Conservation (phyloP, 92 coral and sea anemone species). For the Diadumene lineata region DNA sequence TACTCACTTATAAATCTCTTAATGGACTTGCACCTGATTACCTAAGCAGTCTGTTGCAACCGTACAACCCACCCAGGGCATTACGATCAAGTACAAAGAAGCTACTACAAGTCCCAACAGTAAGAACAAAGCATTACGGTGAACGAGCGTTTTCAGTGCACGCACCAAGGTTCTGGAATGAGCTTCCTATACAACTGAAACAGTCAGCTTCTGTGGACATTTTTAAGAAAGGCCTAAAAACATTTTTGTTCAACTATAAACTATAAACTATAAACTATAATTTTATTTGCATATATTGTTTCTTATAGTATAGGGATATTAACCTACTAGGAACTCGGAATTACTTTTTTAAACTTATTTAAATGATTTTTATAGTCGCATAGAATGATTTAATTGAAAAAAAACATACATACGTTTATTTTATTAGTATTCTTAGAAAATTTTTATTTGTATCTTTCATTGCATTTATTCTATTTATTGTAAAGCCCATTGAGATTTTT, state of each 20-base stretch:
- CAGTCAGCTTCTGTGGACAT: background rate
- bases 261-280: too few relatives aligned
- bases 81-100: background rate
- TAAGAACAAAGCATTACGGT: background rate
- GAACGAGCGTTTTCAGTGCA: background rate
- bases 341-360: too few relatives aligned
- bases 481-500: too few relatives aligned
- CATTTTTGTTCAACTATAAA: constrained; percentile 3
- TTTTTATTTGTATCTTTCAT: too few relatives aligned
- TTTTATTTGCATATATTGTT: too few relatives aligned
- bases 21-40: constrained; percentile 11
- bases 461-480: too few relatives aligned
- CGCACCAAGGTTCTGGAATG: background rate
- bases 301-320: too few relatives aligned
- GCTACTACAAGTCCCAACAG: background rate
- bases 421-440: too few relatives aligned
- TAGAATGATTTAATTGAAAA: too few relatives aligned
- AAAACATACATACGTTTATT: too few relatives aligned
- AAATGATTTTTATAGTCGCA: too few relatives aligned
- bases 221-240: background rate
- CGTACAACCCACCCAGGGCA: constrained; percentile 7
- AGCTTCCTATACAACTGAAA: background rate
- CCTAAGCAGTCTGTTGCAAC: background rate
- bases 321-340: too few relatives aligned
- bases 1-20: constrained; percentile 4